phyloP scores from a whole-genome alignment of 1,140 invertebrate genomes.

The Hormaphis cornu region DNA sequence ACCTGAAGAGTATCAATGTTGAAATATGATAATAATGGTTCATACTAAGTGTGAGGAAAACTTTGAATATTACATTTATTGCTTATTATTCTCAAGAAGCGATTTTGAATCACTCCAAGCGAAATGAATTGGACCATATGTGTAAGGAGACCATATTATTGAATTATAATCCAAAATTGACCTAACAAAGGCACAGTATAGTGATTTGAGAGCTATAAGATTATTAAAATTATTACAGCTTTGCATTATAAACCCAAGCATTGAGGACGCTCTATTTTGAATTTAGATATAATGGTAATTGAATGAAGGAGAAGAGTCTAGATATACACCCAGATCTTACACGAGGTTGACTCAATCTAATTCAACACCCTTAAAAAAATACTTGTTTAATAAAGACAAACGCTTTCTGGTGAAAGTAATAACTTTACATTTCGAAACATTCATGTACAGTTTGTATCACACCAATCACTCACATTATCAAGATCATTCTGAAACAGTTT shows the following conservation, averaged over 20 bases:
- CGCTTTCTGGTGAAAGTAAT: not conserved
- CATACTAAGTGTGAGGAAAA: too few relatives aligned
- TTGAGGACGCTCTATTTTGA: too few relatives aligned
- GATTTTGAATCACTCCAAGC: not conserved
- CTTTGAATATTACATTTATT: too few relatives aligned
- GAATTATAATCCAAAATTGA: not conserved
- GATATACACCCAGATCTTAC: not conserved
- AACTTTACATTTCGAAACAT: too few relatives aligned
- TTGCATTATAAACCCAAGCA: not conserved
- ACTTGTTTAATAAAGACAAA: not conserved
- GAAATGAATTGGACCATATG: not conserved
- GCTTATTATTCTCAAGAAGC: too few relatives aligned
- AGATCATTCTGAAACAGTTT: not conserved
- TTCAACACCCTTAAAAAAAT: not conserved
- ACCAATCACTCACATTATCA: not conserved
- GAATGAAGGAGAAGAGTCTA: not conserved
- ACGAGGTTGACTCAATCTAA: not conserved
- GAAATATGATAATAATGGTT: too few relatives aligned
- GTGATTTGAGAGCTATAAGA: not conserved
- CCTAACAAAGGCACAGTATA: not conserved
- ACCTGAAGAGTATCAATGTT: too few relatives aligned
- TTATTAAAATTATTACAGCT: not conserved
- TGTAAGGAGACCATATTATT: not conserved
- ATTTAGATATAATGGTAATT: not conserved
- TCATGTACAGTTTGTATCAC: too few relatives aligned